Conservation (phyloP, 2,797 vertebrate species). For the Mastacembelus armatus region DNA sequence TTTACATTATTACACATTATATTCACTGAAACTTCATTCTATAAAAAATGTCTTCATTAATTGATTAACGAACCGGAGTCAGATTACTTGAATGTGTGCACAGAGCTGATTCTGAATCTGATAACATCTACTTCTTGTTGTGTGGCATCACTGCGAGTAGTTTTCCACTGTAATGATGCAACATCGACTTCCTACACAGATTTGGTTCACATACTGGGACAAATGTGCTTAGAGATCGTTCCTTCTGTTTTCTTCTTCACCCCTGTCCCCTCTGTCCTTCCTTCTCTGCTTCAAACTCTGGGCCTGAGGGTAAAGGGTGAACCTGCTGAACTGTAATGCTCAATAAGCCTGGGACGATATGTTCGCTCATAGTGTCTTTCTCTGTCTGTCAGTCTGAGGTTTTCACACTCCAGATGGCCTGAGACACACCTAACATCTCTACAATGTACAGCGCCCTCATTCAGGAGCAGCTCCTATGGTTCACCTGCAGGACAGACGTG, state of each 20-base stretch:
- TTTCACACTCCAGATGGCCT: conserved; percentile 63
- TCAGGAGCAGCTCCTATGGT: conserved; percentile 44
- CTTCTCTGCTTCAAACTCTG: conserved; percentile 2
- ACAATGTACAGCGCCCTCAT: conserved; percentile 46
- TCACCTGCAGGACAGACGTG: conserved; percentile 64
- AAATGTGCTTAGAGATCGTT: background rate
- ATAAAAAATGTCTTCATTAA: too few species aligned
- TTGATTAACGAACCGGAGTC: too few species aligned
- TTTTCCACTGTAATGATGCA: background rate
- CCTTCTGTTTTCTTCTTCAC: background rate
- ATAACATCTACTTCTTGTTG: too few species aligned
- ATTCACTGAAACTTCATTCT: too few species aligned
- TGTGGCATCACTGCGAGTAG: background rate
- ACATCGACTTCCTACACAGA: background rate
- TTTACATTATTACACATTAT: too few species aligned
- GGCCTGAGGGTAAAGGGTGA: conserved; percentile 54
- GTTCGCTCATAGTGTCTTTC: conserved; percentile 51
- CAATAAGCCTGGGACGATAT: conserved; percentile 40
- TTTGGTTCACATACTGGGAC: background rate
- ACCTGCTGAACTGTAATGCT: conserved; percentile 51
- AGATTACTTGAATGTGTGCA: too few species aligned
- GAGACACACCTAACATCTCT: conserved; percentile 63
- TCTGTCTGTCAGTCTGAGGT: conserved; percentile 56
- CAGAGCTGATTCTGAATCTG: too few species aligned
- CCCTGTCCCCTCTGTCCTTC: conserved; percentile 2